These are phyloP conservation scores for Papilio gigon DNA, from an alignment of 2,888 invertebrate species.

Conservation along the genomic window DNA sequence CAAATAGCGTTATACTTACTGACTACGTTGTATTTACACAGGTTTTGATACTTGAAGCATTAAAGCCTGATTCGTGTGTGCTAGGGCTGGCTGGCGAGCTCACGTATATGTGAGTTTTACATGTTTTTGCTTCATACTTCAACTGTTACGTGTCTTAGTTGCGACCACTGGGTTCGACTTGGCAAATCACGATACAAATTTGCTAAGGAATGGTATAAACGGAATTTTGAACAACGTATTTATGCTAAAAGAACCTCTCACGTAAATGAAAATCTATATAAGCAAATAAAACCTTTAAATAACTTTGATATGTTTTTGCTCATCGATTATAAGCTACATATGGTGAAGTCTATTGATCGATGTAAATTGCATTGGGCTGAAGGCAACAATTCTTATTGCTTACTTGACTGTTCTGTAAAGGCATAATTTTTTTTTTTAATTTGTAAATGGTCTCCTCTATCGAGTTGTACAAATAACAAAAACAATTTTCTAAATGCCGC, in stretches of 20 bases:
- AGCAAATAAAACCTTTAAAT: slow-evolving; percentile 60
- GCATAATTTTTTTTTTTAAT: slow-evolving; percentile 37
- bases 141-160: slow-evolving; percentile 59
- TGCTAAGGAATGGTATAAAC: slow-evolving; percentile 50
- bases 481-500: slow-evolving; percentile 78
- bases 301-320: slow-evolving; percentile 76
- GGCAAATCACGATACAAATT: slow-evolving; percentile 54
- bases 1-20: slow-evolving; percentile 35
- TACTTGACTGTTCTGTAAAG: slow-evolving; percentile 35
- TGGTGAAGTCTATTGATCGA: slow-evolving; percentile 52
- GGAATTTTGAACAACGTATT: slow-evolving; percentile 77
- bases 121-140: slow-evolving; percentile 45
- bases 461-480: slow-evolving; percentile 64
- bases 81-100: too few relatives aligned
- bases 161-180: slow-evolving; percentile 49
- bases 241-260: slow-evolving; percentile 79
- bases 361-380: slow-evolving; percentile 28
- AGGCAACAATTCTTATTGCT: slow-evolving; percentile 17
- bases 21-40: slow-evolving; percentile 38
- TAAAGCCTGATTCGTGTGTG: slow-evolving; percentile 9
- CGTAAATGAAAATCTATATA: slow-evolving; percentile 48
- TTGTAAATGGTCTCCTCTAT: slow-evolving; percentile 53
- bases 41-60: slow-evolving; percentile 5
- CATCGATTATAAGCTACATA: slow-evolving; percentile 58
- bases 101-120: not conserved